Base-by-base conservation (phyloP, 2,113 vertebrate species). In the Actenoides hombroni region DNA sequence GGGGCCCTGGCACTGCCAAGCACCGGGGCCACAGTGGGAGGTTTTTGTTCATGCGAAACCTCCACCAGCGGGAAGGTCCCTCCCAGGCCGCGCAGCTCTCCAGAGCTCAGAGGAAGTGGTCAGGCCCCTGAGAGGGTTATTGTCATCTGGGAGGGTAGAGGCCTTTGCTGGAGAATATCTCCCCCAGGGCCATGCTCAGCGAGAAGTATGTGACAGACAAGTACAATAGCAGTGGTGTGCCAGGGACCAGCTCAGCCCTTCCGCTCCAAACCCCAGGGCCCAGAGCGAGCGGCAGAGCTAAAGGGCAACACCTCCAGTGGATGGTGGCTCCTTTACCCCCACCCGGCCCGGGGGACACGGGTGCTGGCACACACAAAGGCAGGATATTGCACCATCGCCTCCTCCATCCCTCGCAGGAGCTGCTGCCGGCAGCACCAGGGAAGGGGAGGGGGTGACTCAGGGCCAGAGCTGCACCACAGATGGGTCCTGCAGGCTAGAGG, bases 281-380 rank as follows among this genome's bases (percentile, higher is more conserved):
- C 16, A 0, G 29, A 60, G 84, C 0, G 1, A 76, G 65, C 2
- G 0, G 46, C 4, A 0, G 77, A 81, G 42, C 90, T 33, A 78
- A 26, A 44, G 84, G 84, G 74, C 74, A 92, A 84, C 87, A 81
- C 25, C 78, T 70, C 63, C 83, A 68, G 46, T 6, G 1, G 44
- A 49, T 2, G 4, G 16, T 11, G 2, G 78, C 56, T 70, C 70
- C 83, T 26, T 6, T 9, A 17, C 29, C 65, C 76, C 28, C 2
- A 0, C 74, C 61, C 2, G 0, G 81, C 49, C 86, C 5, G 0
- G 11, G 37, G 54, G 59, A 40, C 0, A 1, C 1, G 0, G 59
- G 44, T 1, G 0, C 71, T 67, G 83, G 57, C 64, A 57, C 59
- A 37, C 56, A 91, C 74, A 94, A 90, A 91, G 44, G 84, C 90